Evolutionary conservation across 30 jellyfish, hydroid and myxozoan genomes (phyloP), one percentile per base, ranked within the genome.

Genomic region (Chironex yamaguchii): DNA sequence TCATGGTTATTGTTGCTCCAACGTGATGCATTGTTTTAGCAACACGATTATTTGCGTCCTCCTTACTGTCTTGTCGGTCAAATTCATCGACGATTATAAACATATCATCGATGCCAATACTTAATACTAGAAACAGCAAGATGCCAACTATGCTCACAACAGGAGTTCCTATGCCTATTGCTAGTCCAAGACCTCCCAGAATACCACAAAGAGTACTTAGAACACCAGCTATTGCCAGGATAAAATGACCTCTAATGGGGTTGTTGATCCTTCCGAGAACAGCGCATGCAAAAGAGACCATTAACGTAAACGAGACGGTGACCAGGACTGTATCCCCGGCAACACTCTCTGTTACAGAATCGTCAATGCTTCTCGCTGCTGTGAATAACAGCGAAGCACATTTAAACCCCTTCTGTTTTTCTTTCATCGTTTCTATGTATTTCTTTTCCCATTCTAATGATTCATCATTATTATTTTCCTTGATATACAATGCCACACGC

Each of bases 1-100:
- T 88, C 96, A 88, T 88, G 3, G 96, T 79, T 2, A 88, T 78
- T n/a, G 96, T 88, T 9, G 92, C 91, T n/a, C 96, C 96, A 26
- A 76, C 90, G 31, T 77, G 89, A 1, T 85, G 65, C 65, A 88
- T 42, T 9, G 96, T 86, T 20, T 27, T 53, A 2, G 96, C 79
- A 14, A 88, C 81, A 2, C 96, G 86, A 26, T 88, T 79, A 13
- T 28, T 30, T 4, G 86, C 88, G 17, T 34, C 70, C 32, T 73
- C 35, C 17, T 64, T 33, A 35, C 53, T 48, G 22, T 81, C 42
- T 29, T 85, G 95, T 62, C 91, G 52, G 49, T 80, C 83, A 4
- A 80, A 34, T 32, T 80, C 91, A 36, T 80, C 91, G 29, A 80
- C 31, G 20, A 80, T 80, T 34, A 80, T 80, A 30, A 80, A 80